Evolutionary conservation across 2,888 invertebrate species (phyloP).

Genomic region (Dasysyrphus albostriatus): DNA sequence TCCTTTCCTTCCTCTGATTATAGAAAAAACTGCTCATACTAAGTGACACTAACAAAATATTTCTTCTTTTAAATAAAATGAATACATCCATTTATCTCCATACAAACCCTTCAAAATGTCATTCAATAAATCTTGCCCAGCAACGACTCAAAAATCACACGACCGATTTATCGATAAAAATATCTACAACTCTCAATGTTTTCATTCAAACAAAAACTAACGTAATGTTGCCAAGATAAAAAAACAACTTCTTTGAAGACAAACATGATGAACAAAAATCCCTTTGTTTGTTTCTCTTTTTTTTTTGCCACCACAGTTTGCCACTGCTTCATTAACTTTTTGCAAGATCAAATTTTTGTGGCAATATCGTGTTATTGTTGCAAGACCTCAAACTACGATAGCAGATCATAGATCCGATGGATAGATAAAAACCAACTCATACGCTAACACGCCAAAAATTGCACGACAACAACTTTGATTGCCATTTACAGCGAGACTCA

Average conservation of each 20-base stretch:
- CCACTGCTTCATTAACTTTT: constrained; percentile 30
- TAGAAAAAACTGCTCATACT: too few species aligned
- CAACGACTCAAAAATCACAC: background rate
- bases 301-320: background rate
- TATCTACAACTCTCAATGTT: background rate
- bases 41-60: background rate
- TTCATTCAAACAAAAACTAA: background rate
- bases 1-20: too few species aligned
- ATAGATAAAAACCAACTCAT: constrained; percentile 45
- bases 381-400: constrained; percentile 24
- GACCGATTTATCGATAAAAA: constrained; percentile 2
- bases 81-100: constrained; percentile 3
- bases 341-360: constrained; percentile 18
- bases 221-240: constrained; percentile 8
- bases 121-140: background rate
- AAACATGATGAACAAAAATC: background rate
- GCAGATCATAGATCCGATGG: constrained; percentile 37
- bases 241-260: background rate
- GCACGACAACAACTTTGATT: constrained; percentile 20
- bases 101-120: constrained; percentile 3
- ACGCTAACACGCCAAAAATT: constrained; percentile 47
- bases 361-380: background rate
- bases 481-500: constrained; percentile 47
- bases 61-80: background rate
- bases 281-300: constrained; percentile 4